Evolutionary conservation across 2,113 vertebrate genomes (phyloP), one percentile per base, ranked within the genome.

Genomic region (Uria lomvia): DNA sequence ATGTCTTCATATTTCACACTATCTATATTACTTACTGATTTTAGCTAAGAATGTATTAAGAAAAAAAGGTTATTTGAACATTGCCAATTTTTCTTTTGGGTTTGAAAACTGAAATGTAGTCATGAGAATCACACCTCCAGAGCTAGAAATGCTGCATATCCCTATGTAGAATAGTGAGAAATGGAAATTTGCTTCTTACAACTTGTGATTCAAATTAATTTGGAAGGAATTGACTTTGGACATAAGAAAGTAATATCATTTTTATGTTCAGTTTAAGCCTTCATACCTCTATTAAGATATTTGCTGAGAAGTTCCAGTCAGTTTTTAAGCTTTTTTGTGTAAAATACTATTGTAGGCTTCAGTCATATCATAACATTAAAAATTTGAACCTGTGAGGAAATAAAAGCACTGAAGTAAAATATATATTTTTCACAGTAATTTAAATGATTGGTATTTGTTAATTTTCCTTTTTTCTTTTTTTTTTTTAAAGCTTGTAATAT

Each of bases 401-500:
- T 78, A 85, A 88, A 92, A 82, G 11, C 27, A 63, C 38, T 90
- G 3, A 73, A 70, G 9, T 66, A 75, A 96, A 94, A 55, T 9
- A 42, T 1, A 9, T 67, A 15, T 1, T 78, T 83, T 56, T 32
- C 0, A 1, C 77, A 5, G 24, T 89, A 63, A 85, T 24, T 71
- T 34, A 27, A 6, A 22, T 58, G 1, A 55, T 77, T 90, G 92
- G 10, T 67, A 60, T 95, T 71, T 74, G 36, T 72, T 94, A 60
- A 88, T 87, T 84, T 89, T 86, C 67, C 10, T 55, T 53, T 53
- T 40, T 65, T 42, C 10, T 12, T 42, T 87, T 8, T n/a, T 58
- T 40, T 94, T 65, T 89, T 52, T 94, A 84, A 88, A 99, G 99
- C 98, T 99, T 29, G 99, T 99, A 56, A 99, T 99, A 86, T 99